Base-by-base conservation (phyloP, 2,797 vertebrate species). In the Oryzias dopingdopingensis region DNA sequence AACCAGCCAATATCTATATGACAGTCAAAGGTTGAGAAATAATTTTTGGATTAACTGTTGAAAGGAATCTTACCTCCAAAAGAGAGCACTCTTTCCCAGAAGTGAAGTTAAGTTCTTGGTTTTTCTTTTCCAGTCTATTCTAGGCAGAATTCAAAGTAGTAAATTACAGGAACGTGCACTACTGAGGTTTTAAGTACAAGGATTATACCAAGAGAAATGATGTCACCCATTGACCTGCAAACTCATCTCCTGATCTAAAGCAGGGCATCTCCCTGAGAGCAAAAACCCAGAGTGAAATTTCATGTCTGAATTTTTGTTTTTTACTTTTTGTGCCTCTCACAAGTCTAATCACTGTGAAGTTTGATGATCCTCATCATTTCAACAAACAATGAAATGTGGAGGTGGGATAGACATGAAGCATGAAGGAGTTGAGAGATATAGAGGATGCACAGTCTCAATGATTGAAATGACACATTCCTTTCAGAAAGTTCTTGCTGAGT, bases 121-220 rank as follows among this genome's bases (percentile, higher is more conserved):
- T 71, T 65, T 59, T 42, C 64, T 59, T 65, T 65, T 70, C 63
- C 72, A 52, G 70, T 81, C 76, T 74, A 56, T 79, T 62, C 81
- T 57, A 75, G 79, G 86, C 82, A 68, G 66, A 70, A 26, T 57
- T 59, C 42, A 4, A 58, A 81, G 77, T 89, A 90, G 92, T 92
- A 92, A 92, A 93, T 90, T 88, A 90, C 79, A 74, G 79, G 87
- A 84, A 92, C 92, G 87, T 90, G 90, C 84, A 68, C 87, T 78
- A 59, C 41, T 70, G 89, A 92, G 88, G 85, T 81, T 89, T 90
- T 86, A 86, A 82, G 86, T 72, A 47, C 73, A 59, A 67, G 80
- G 83, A 88, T 84, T 86, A 89, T 86, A 87, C 82, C 54, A 67
- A 80, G 85, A 80, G 79, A 87, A 92, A 92, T 81, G 50, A 76